These are phyloP conservation scores for Agapornis canus DNA, from an alignment of 2,797 vertebrate species.

Conservation along the genomic window DNA sequence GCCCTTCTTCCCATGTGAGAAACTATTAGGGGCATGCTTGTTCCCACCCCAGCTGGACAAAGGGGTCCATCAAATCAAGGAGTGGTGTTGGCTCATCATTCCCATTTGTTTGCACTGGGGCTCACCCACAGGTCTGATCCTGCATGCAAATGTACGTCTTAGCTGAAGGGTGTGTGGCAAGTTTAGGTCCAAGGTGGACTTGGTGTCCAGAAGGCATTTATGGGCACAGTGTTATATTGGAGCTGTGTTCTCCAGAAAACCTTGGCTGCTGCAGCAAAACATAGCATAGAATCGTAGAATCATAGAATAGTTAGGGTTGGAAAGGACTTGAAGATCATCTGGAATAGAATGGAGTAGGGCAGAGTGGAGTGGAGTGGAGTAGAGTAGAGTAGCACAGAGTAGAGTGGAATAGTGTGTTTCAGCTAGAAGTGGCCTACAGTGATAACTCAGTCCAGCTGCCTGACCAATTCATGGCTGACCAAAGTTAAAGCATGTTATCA, in stretches of 20 bases:
- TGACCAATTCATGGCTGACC: not conserved
- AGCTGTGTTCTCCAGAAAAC: not conserved
- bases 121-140: not conserved
- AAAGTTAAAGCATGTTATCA: not conserved
- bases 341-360: not conserved
- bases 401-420: not conserved
- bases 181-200: not conserved
- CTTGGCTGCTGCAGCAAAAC: not conserved
- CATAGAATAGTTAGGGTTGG: not conserved
- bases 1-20: not conserved
- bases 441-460: not conserved
- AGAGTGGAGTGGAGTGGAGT: too few species aligned
- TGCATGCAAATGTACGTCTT: accelerated
- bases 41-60: not conserved
- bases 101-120: not conserved
- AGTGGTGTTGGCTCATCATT: accelerated
- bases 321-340: not conserved
- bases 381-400: too few species aligned
- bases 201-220: not conserved
- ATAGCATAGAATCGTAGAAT: not conserved
- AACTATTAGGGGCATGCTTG: not conserved
- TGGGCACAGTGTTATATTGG: not conserved
- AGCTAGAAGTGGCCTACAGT: not conserved
- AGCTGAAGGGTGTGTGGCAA: not conserved
- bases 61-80: not conserved